Percentiles rank a stretch among this genome's conserved stretches.
phyloP scores from a whole-genome alignment of 2,797 vertebrate species.

The Potorous gilbertii region DNA sequence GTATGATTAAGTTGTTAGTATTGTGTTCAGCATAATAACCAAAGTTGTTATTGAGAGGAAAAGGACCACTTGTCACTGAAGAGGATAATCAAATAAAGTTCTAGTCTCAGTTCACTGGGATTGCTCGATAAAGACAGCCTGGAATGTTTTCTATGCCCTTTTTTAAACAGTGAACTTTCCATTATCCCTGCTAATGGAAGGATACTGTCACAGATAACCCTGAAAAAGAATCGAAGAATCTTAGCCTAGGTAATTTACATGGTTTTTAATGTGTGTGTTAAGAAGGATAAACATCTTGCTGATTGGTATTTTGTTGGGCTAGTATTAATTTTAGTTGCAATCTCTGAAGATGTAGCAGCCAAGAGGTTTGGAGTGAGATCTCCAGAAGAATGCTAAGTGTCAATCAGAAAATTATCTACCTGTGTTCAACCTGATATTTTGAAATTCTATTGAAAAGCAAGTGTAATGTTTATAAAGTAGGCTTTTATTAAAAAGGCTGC shows the following conservation, averaged over 20 bases:
- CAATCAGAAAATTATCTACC: background rate
- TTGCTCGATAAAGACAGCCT: background rate
- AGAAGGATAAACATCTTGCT: background rate
- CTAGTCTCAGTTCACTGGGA: background rate
- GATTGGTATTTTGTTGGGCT: background rate
- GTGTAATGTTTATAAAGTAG: background rate
- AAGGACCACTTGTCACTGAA: background rate
- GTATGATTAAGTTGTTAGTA: conserved; percentile 8
- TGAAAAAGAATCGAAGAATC: background rate
- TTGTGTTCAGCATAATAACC: background rate
- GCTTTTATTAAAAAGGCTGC: background rate
- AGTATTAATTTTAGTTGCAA: background rate
- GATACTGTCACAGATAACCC: background rate
- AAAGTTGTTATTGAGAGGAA: background rate
- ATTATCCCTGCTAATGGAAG: background rate
- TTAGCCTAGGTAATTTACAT: background rate
- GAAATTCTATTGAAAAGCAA: background rate
- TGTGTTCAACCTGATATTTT: background rate
- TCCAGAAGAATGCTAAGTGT: background rate
- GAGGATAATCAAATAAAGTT: background rate
- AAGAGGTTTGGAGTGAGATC: background rate
- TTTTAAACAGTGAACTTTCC: background rate
- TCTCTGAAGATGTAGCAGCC: background rate
- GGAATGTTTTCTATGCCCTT: background rate
- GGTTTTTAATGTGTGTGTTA: background rate